These are phyloP conservation scores for Malurus splendens DNA, from an alignment of 2,797 vertebrate genomes.

Conservation along the genomic window DNA sequence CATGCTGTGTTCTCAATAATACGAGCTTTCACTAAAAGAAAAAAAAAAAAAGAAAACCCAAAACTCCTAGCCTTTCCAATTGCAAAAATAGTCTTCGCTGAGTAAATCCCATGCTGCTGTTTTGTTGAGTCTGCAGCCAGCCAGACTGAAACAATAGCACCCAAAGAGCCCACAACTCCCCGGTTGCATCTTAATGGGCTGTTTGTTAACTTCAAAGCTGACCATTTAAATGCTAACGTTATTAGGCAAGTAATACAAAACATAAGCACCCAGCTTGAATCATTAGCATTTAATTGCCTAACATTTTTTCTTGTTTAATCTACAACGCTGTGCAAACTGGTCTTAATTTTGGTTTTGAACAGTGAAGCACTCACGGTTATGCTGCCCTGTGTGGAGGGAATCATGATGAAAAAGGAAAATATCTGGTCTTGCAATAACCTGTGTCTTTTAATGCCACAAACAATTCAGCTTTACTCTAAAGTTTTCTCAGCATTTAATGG, in stretches of 20 bases:
- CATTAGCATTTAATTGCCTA: slow-evolving; percentile 59
- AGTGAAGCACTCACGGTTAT: neutral
- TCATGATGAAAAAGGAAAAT: neutral
- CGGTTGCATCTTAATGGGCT: slow-evolving; percentile 63
- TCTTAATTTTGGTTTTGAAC: slow-evolving; percentile 10
- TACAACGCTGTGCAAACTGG: slow-evolving; percentile 7
- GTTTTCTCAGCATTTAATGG: neutral
- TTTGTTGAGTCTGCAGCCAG: slow-evolving; percentile 55
- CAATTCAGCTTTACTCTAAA: neutral
- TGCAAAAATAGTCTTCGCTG: slow-evolving; percentile 48
- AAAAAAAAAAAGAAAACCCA: neutral
- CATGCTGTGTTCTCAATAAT: slow-evolving; percentile 52
- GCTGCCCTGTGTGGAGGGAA: neutral
- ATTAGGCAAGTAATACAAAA: slow-evolving; percentile 62
- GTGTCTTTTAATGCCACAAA: neutral
- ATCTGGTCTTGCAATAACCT: neutral
- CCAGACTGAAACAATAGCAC: slow-evolving; percentile 62
- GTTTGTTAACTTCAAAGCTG: slow-evolving; percentile 68
- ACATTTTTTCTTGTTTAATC: slow-evolving; percentile 57
- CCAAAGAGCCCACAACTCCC: slow-evolving; percentile 58
- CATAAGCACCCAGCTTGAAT: slow-evolving; percentile 58
- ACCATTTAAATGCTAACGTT: slow-evolving; percentile 64
- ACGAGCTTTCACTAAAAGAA: slow-evolving; percentile 31
- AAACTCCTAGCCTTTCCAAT: slow-evolving; percentile 23
- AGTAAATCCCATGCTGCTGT: slow-evolving; percentile 63